Evolutionary conservation across 2,113 vertebrate species (phyloP).

Genomic region (Oryzias javanicus): DNA sequence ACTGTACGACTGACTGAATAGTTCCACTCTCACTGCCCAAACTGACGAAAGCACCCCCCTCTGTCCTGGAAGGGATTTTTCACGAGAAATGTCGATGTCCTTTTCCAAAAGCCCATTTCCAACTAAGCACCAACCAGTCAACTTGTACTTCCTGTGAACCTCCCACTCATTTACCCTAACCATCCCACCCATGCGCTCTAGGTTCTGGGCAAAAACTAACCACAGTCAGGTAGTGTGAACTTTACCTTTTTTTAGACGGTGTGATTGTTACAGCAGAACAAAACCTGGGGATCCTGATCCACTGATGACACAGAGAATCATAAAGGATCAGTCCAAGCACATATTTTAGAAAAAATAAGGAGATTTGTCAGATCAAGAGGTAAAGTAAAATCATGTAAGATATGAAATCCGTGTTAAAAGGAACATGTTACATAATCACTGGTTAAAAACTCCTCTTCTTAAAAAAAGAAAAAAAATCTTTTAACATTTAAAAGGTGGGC

Average conservation of each 20-base stretch:
- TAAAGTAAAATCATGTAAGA: no score
- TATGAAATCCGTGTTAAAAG: no score
- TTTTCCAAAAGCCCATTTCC: background rate
- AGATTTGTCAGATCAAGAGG: no score
- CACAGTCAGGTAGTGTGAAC: background rate
- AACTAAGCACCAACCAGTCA: background rate
- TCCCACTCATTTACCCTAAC: slow-evolving; percentile 10
- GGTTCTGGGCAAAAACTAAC: slow-evolving; percentile 2
- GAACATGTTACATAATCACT: no score
- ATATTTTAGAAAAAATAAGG: background rate
- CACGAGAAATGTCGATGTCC: no score
- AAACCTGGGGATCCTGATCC: background rate
- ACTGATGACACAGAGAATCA: background rate
- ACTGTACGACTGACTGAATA: no score
- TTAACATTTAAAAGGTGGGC: slow-evolving; percentile 19
- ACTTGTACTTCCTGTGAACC: slow-evolving; percentile 10
- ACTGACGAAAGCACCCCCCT: background rate
- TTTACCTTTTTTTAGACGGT: background rate
- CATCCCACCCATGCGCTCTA: slow-evolving; percentile 7
- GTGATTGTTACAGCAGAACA: background rate
- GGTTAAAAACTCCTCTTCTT: no score
- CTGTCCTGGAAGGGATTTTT: background rate
- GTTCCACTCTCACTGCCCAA: no score
- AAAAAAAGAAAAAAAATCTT: slow-evolving; percentile 1
- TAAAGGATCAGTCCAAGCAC: no score